Evolutionary conservation across 2,888 invertebrate genomes (phyloP).

Genomic region (Drepana falcataria): DNA sequence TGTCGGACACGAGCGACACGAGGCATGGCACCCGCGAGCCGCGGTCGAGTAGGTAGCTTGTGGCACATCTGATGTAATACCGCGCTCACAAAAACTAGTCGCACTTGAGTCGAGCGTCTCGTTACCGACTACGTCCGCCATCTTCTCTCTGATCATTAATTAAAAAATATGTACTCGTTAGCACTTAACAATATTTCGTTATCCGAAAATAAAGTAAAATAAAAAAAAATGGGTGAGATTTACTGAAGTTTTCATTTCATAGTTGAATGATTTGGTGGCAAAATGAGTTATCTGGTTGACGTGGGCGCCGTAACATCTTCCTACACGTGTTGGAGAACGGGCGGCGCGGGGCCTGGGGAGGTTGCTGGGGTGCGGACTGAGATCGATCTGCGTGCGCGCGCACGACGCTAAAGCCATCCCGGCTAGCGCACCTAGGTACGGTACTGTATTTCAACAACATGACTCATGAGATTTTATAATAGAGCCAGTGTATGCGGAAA

Average conservation of each 20-base stretch:
- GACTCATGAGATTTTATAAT: too few relatives aligned
- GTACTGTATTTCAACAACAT: neutral
- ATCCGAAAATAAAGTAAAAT: neutral
- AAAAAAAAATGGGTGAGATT: slow-evolving; percentile 3
- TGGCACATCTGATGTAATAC: slow-evolving; percentile 49
- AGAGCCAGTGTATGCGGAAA: too few relatives aligned
- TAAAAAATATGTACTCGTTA: neutral
- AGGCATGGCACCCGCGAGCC: neutral
- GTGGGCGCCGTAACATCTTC: slow-evolving; percentile 41
- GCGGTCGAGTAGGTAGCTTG: slow-evolving; percentile 13
- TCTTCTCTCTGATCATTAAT: slow-evolving; percentile 19
- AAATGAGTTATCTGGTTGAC: slow-evolving; percentile 39
- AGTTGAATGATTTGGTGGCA: slow-evolving; percentile 19
- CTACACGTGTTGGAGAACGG: slow-evolving; percentile 41
- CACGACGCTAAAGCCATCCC: slow-evolving; percentile 41
- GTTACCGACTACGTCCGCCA: slow-evolving; percentile 30
- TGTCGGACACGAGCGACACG: too few relatives aligned
- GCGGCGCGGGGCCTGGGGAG: slow-evolving; percentile 18
- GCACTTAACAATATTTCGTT: neutral
- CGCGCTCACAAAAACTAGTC: slow-evolving; percentile 53
- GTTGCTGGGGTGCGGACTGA: slow-evolving; percentile 23
- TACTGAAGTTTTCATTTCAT: slow-evolving; percentile 5
- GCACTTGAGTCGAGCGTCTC: slow-evolving; percentile 52
- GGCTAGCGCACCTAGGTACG: slow-evolving; percentile 18
- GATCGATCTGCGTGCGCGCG: slow-evolving; percentile 69